These are phyloP conservation scores for Zygogramma bicolorata DNA, from an alignment of 2,888 invertebrate species.

Conservation along the genomic window DNA sequence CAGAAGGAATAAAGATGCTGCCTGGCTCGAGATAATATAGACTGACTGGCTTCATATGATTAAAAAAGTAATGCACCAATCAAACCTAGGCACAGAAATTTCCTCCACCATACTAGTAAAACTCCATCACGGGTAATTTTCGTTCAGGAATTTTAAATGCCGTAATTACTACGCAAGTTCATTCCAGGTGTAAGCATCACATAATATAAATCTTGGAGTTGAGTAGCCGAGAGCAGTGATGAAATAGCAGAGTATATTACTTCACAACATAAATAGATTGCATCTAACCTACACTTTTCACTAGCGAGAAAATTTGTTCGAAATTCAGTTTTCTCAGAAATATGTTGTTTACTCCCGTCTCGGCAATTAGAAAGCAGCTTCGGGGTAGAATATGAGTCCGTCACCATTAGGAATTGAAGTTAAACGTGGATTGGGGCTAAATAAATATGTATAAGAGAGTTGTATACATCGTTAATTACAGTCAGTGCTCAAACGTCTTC, in stretches of 20 bases:
- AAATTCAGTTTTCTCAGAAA: constrained; percentile 63
- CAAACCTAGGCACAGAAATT: too few species aligned
- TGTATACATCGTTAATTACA: constrained; percentile 53
- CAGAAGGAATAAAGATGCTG: too few species aligned
- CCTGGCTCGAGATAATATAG: too few species aligned
- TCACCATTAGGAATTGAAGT: constrained; percentile 61
- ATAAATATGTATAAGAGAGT: constrained; percentile 61
- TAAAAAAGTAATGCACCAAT: too few species aligned
- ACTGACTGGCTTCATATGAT: too few species aligned
- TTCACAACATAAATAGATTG: constrained; percentile 57
- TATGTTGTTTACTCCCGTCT: constrained; percentile 63
- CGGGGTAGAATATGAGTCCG: constrained; percentile 56
- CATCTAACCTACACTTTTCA: constrained; percentile 61
- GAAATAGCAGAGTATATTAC: constrained; percentile 45
- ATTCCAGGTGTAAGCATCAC: constrained; percentile 1
- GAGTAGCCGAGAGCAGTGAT: constrained; percentile 27
- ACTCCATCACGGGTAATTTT: background rate
- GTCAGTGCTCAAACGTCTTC: too few species aligned
- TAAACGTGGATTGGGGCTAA: constrained; percentile 59
- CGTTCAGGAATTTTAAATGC: background rate
- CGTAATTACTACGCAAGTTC: constrained; percentile 7
- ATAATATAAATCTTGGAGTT: constrained; percentile 6
- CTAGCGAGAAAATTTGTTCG: constrained; percentile 62
- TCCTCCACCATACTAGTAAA: background rate
- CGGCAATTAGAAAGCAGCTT: constrained; percentile 62